Base-by-base conservation (phyloP, 2,888 invertebrate species). In the Venusia cambrica region DNA sequence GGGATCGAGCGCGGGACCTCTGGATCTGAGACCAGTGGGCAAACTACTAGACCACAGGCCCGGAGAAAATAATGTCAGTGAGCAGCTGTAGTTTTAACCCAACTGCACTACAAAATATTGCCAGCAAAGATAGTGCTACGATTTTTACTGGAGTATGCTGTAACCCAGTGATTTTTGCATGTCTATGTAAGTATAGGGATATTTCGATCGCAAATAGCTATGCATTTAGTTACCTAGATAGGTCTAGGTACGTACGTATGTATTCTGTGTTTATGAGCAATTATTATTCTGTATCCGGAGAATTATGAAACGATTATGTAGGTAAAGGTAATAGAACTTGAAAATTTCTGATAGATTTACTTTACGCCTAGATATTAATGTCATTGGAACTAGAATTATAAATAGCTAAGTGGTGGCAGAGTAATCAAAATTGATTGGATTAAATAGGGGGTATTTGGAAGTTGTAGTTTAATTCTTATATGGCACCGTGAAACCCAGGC, bases 261-360 rank as follows among this genome's bases (percentile, higher is more conserved):
- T 42, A 37, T 42, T 37, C 21, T 21, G 14, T 14, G 22, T 22
- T 12, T 22, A 11, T 12, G 16, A 13, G 4, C 20, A 22, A 21
- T 26, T 20, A 20, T 28, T 11, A 30, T 24, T 14, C 8, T 7
- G 42, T 34, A 37, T 37, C 37, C 37, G 42, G 27, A 27, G 27
- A 30, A 33, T 34, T 33, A 41, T 30, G 41, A 29, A 26, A 21
- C 14, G 20, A 35, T 16, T 4, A 22, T 1, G 5, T 0, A 9
- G 5, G 2, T 13, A 3, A n/a, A 11, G 5, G 22, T 12, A 12
- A 13, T 8, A 24, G n/a, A 14, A 24, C 14, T 14, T 24, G 14
- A 24, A 12, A 24, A 14, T 14, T 24, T 24, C 24, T 8, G 7
- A 7, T 24, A 13, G 4, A 4, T 8, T 4, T 14, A 7, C 7